phyloP scores from a whole-genome alignment of 1,140 invertebrate genomes.

The Cryptotermes secundus region DNA sequence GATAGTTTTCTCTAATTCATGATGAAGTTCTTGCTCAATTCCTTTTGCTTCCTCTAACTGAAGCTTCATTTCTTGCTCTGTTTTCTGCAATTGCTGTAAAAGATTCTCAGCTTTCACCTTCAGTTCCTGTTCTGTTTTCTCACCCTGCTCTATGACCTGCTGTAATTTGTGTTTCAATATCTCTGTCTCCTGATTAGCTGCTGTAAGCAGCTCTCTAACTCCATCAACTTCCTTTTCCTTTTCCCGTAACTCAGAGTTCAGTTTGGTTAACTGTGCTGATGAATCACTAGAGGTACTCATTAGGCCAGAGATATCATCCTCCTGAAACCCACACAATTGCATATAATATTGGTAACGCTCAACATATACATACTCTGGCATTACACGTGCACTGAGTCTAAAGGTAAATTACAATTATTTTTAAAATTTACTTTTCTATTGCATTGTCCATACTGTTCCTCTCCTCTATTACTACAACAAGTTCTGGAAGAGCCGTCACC shows the following conservation, averaged over 20 bases:
- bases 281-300: slow-evolving; percentile 49
- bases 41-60: slow-evolving; percentile 41
- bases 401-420: too few species aligned
- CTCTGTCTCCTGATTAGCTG: slow-evolving; percentile 51
- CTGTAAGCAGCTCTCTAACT: slow-evolving; percentile 39
- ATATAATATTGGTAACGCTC: neutral
- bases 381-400: too few species aligned
- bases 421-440: too few species aligned
- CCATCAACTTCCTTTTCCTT: slow-evolving; percentile 52
- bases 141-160: slow-evolving; percentile 26
- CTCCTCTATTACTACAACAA: too few species aligned
- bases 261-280: slow-evolving; percentile 52
- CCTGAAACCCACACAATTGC: slow-evolving; percentile 42
- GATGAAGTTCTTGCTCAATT: slow-evolving; percentile 42
- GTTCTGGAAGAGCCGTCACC: too few species aligned
- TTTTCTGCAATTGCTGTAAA: neutral
- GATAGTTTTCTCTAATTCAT: slow-evolving; percentile 1
- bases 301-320: slow-evolving; percentile 47
- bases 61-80: slow-evolving; percentile 20
- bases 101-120: slow-evolving; percentile 40
- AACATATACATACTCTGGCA: too few species aligned
- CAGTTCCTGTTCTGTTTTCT: slow-evolving; percentile 41
- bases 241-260: slow-evolving; percentile 52
- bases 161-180: slow-evolving; percentile 45
- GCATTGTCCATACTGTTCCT: too few species aligned